Percentiles rank a stretch among this genome's conserved stretches.
Evolutionary conservation across 2,888 invertebrate species (phyloP).

Genomic region (Barypeithes pellucidus): DNA sequence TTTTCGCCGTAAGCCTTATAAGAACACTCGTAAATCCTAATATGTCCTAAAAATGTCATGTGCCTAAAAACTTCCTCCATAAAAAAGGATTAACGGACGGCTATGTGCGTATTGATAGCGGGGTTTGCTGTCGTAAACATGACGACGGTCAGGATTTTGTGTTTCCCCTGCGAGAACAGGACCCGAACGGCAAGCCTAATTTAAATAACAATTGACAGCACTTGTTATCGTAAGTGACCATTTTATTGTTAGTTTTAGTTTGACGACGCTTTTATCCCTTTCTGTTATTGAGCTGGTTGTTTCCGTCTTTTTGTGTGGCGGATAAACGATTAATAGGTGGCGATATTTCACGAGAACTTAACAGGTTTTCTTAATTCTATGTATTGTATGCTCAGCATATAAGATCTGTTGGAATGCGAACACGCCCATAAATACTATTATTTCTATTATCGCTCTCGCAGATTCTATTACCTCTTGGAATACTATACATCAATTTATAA

Average conservation of each 20-base stretch:
- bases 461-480: too few relatives aligned
- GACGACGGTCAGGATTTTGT: conserved; percentile 41
- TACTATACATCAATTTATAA: too few relatives aligned
- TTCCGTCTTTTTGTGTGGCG: conserved; percentile 9
- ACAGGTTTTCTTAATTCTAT: background rate
- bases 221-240: conserved; percentile 42
- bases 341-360: background rate
- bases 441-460: too few relatives aligned
- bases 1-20: conserved; percentile 15
- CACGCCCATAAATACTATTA: too few relatives aligned
- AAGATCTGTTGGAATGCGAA: too few relatives aligned
- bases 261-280: conserved; percentile 34
- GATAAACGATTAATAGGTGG: conserved; percentile 12
- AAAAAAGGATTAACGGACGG: conserved; percentile 42
- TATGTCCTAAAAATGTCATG: conserved; percentile 36
- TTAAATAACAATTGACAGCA: conserved; percentile 43
- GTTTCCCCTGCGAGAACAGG: conserved; percentile 23
- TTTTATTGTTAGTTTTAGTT: conserved; percentile 35
- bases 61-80: conserved; percentile 36
- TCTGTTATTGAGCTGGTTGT: conserved; percentile 25
- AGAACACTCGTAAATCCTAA: conserved; percentile 23
- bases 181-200: conserved; percentile 26
- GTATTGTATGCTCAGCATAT: too few relatives aligned
- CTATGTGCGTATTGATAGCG: conserved; percentile 40
- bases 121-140: conserved; percentile 41